These are phyloP conservation scores for Caenorhabditis uteleia DNA, from an alignment of 2,888 invertebrate genomes.

Conservation along the genomic window DNA sequence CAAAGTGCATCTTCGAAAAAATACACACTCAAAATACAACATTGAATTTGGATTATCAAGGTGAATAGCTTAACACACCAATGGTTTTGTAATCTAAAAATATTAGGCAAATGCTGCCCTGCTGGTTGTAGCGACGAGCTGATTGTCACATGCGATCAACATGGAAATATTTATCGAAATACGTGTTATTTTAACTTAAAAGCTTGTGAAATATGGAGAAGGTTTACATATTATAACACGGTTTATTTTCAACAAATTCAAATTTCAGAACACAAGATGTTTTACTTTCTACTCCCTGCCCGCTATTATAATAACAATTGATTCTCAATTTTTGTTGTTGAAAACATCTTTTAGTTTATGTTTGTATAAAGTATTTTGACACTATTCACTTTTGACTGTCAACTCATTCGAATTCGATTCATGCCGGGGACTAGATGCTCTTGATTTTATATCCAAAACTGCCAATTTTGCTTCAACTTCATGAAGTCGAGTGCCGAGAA, in stretches of 20 bases:
- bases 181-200: constrained; percentile 44
- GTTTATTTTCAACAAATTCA: background rate
- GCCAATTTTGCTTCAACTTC: constrained; percentile 76
- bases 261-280: constrained; percentile 30
- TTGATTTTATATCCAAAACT: constrained; percentile 27
- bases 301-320: constrained; percentile 28
- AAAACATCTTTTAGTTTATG: background rate
- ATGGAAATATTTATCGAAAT: constrained; percentile 51
- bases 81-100: background rate
- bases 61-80: background rate
- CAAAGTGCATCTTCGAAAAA: constrained; percentile 61
- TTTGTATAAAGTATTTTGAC: too few species aligned
- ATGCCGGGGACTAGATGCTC: constrained; percentile 41
- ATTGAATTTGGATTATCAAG: constrained; percentile 48
- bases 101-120: constrained; percentile 52
- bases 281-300: constrained; percentile 32
- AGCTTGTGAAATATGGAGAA: constrained; percentile 46
- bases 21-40: constrained; percentile 44
- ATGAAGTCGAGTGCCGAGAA: constrained; percentile 82
- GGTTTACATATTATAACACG: constrained; percentile 11
- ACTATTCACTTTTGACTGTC: too few species aligned
- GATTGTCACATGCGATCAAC: constrained; percentile 53
- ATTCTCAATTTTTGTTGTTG: constrained; percentile 4
- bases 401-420: too few species aligned
- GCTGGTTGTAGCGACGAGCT: constrained; percentile 41